Conservation (phyloP, 2,797 vertebrate genomes). For the Euthynnus affinis region DNA sequence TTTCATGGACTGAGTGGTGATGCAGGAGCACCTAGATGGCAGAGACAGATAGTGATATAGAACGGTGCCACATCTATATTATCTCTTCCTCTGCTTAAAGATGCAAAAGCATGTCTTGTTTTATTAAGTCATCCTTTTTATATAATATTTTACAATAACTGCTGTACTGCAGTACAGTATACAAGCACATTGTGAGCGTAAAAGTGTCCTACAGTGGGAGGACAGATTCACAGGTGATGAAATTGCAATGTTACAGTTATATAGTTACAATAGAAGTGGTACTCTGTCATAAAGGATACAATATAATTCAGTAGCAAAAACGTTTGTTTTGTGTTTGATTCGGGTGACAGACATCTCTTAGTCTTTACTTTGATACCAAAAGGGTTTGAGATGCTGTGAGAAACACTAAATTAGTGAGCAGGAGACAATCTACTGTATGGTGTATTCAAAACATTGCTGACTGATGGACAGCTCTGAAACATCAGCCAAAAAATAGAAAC, state of each 20-base stretch:
- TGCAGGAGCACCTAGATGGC: constrained; percentile 92
- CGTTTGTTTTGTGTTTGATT: constrained; percentile 19
- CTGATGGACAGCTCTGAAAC: constrained; percentile 1
- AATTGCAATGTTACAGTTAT: constrained; percentile 5
- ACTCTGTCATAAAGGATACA: not conserved
- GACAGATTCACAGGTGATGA: constrained; percentile 21
- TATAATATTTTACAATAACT: constrained; percentile 19
- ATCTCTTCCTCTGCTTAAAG: not conserved
- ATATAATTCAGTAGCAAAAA: not conserved
- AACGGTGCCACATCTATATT: not conserved
- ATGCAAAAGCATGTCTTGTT: too few species aligned
- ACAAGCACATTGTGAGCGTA: constrained; percentile 31
- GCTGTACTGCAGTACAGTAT: not conserved
- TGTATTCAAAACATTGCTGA: not conserved
- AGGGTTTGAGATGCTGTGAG: constrained; percentile 20
- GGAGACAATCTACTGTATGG: constrained; percentile 3
- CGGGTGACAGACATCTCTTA: not conserved
- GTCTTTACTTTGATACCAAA: constrained; percentile 11
- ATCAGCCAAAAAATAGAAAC: not conserved
- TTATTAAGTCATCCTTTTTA: constrained; percentile 14
- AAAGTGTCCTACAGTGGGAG: constrained; percentile 30
- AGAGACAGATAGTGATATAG: not conserved
- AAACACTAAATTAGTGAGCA: constrained; percentile 10
- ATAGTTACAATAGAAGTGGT: not conserved
- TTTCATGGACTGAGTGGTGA: constrained; percentile 98